Evolutionary conservation across 2,888 invertebrate genomes (phyloP), one percentile per base, ranked within the genome.

Genomic region (Lasioglossum leucozonium): DNA sequence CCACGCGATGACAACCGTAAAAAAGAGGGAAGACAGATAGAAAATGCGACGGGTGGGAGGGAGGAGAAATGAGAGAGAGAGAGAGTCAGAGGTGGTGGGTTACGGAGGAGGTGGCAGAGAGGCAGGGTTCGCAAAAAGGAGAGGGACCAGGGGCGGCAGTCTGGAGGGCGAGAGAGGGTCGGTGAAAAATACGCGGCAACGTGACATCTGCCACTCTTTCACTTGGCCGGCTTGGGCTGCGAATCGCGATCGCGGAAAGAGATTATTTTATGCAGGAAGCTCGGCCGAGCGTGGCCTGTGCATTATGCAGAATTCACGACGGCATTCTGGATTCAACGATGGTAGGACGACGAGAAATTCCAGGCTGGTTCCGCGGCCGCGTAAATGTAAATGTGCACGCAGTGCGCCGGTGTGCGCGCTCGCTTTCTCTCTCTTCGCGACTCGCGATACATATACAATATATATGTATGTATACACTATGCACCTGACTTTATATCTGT

Each of bases 221-320:
- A 87, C 90, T 91, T 87, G 90, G 90, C 90, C 85, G 88, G 89
- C 91, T 90, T 85, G 81, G 88, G 86, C 87, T 89, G 90, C 89
- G 90, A 92, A 91, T 92, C 89, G 91, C 90, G 91, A 92, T 93
- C 91, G 90, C 93, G 92, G 90, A 93, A 94, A 92, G 91, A 93
- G 93, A 94, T 94, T 94, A 94, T 93, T 94, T 94, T 91, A 92
- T 93, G 92, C 92, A 92, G 91, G 91, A 91, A 91, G 90, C 90
- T 88, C 89, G 91, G 90, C 90, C 89, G 91, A 89, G 91, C 93
- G 91, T 92, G 90, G 85, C 90, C 91, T 87, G 90, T 93, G 93
- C 91, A 92, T 92, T 92, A 93, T 93, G 93, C 91, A 91, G 88
- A 90, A 91, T 91, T 90, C 91, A 86, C 88, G 91, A 89, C 89